phyloP scores from a whole-genome alignment of 92 coral and sea anemone species.

The Zoanthus sociatus region DNA sequence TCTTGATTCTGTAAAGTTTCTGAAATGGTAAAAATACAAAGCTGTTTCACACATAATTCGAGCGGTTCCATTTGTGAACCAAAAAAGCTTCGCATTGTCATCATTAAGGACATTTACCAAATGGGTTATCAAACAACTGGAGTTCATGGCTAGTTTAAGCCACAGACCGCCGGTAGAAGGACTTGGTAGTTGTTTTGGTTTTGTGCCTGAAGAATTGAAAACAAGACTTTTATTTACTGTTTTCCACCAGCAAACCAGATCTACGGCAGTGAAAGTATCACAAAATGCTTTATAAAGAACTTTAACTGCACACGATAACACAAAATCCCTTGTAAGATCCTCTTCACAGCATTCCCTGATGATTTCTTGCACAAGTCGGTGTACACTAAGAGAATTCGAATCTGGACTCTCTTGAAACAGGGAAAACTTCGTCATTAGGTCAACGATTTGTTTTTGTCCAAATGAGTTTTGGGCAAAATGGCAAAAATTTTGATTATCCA shows the following conservation, averaged over 20 bases:
- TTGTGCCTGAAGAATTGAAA: not conserved
- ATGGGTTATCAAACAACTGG: not conserved
- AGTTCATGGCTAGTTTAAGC: slow-evolving; percentile 11
- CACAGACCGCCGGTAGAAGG: slow-evolving; percentile 3
- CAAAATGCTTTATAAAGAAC: not conserved
- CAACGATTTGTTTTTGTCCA: slow-evolving; percentile 24
- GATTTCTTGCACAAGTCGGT: slow-evolving; percentile 48
- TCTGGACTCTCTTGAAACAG: slow-evolving; percentile 15
- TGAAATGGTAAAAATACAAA: not conserved
- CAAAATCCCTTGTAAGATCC: slow-evolving; percentile 31
- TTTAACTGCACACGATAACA: slow-evolving; percentile 19
- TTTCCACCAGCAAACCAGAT: not conserved
- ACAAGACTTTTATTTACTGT: not conserved
- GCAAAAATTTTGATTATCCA: not conserved
- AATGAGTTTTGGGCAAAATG: not conserved
- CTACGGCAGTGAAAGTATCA: slow-evolving; percentile 23
- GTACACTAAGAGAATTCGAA: slow-evolving; percentile 13
- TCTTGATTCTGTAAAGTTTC: not conserved
- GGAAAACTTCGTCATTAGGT: slow-evolving; percentile 33
- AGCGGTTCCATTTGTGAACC: slow-evolving; percentile 26
- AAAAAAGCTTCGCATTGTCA: not conserved
- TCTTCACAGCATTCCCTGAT: too few relatives aligned
- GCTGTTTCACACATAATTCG: slow-evolving; percentile 35
- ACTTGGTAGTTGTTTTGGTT: not conserved
- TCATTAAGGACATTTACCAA: not conserved